Percentiles rank a stretch among this genome's conserved stretches.
Evolutionary conservation across 2,113 vertebrate genomes (phyloP).

Genomic region (Penelope pileata): DNA sequence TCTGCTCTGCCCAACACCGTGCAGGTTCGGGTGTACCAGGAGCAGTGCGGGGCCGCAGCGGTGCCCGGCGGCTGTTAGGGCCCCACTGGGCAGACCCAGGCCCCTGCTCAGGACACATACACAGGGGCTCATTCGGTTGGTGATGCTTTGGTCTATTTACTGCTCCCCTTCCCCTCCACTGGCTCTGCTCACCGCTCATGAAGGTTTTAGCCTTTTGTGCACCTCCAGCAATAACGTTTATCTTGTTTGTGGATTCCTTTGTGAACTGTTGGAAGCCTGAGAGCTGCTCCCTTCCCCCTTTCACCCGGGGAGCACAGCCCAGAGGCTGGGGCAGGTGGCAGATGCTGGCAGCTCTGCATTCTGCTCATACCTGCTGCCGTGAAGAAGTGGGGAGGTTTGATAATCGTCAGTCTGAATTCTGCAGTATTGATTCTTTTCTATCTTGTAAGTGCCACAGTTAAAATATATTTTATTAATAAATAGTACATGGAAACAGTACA

Average conservation of each 20-base stretch:
- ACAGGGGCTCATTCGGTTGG: not conserved
- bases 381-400: not conserved
- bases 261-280: not conserved
- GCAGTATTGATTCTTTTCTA: not conserved
- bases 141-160: not conserved
- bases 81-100: not conserved
- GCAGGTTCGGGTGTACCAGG: not conserved
- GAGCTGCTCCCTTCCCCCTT: not conserved
- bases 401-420: not conserved
- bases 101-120: not conserved
- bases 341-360: conserved; percentile 20
- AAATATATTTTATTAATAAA: not conserved
- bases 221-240: not conserved
- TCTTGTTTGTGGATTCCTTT: not conserved
- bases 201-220: not conserved
- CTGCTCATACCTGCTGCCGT: not conserved
- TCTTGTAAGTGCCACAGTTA: not conserved
- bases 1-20: not conserved
- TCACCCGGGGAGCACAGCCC: not conserved
- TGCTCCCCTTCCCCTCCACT: not conserved
- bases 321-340: not conserved
- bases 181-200: fast-evolving
- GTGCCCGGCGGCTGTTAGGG: not conserved
- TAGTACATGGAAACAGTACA: not conserved
- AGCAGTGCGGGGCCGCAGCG: too few relatives aligned